Evolutionary conservation across 2,113 vertebrate species (phyloP), one percentile per base, ranked within the genome.

Genomic region (Pseudorectes ferrugineus): DNA sequence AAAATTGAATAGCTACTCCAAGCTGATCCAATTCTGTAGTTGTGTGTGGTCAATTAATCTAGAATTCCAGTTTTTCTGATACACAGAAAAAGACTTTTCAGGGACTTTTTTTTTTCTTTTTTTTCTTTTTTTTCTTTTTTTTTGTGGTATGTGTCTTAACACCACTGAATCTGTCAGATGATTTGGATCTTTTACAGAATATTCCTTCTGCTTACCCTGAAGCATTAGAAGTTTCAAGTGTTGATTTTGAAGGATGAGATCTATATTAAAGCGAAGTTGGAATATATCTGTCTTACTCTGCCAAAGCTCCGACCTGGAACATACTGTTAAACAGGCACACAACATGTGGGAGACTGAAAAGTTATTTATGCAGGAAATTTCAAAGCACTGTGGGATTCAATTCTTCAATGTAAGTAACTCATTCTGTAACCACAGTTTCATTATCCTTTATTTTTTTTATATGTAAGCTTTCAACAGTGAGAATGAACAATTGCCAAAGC

Each of bases 371-470:
- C 72, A 86, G 75, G 72, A 71, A 94, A 88, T 93, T 84, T 92
- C 81, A 48, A 84, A 94, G 76, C 15, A 5, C 83, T 94, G 74
- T 91, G 79, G 68, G 75, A 88, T 92, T 93, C 68, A 77, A 1
- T 88, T 85, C 75, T 92, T 80, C 73, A 31, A 25, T 77, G 63
- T 88, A 92, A 96, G 66, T 77, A 90, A 85, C 58, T 94, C 31
- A n/a, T 89, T 86, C 59, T 73, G 26, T 57, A 93, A 88, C 82
- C 88, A 52, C 66, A 84, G 51, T 71, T 97, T 95, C 76, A 63
- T 89, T 91, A n/a, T 78, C 65, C 70, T 80, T 90, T 58, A 9
- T 25, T 75, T 74, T 70, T 48, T 78, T 55, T n/a, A 17, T 46
- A 36, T 81, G 57, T 92, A 85, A 72, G 85, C 70, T 91, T 89